Percentiles rank a stretch among this genome's conserved stretches.
Conservation (phyloP, 2,888 invertebrate species). For the Petrolisthes cinctipes region DNA sequence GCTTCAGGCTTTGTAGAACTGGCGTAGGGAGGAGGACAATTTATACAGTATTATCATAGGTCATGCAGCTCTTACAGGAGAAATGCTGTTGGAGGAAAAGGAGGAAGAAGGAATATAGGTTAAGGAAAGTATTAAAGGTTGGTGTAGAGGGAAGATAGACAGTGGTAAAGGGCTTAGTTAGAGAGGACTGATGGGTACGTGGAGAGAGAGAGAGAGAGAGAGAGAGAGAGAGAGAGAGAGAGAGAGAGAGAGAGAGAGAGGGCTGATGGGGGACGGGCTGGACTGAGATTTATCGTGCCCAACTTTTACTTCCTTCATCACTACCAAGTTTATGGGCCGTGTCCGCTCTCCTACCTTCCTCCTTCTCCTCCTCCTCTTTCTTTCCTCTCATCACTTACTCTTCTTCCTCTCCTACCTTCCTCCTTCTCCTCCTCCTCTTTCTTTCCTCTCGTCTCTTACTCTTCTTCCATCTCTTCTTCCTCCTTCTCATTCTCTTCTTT, state of each 20-base stretch:
- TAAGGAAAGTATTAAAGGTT: too few species aligned
- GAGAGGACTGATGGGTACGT: too few species aligned
- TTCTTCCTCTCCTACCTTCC: neutral
- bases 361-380: neutral
- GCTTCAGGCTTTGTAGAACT: too few species aligned
- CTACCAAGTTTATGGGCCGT: conserved; percentile 16
- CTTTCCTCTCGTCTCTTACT: neutral
- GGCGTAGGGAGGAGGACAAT: too few species aligned
- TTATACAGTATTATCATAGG: too few species aligned
- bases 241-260: conserved; percentile 13
- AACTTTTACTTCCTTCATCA: conserved; percentile 18
- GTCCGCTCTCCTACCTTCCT: conserved; percentile 11
- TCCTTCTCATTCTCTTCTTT: neutral
- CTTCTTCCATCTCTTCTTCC: neutral
- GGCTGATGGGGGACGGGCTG: neutral
- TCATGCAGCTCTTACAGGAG: too few species aligned
- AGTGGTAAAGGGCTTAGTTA: too few species aligned
- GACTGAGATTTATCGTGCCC: conserved; percentile 15
- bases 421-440: neutral
- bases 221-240: neutral
- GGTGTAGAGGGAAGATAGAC: too few species aligned
- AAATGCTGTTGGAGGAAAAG: too few species aligned
- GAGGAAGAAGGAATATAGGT: too few species aligned
- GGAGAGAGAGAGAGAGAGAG: conserved; percentile 28
- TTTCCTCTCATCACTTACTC: too few species aligned